Conservation (phyloP, 1,140 invertebrate genomes). For the Drosophila subpulchrella region DNA sequence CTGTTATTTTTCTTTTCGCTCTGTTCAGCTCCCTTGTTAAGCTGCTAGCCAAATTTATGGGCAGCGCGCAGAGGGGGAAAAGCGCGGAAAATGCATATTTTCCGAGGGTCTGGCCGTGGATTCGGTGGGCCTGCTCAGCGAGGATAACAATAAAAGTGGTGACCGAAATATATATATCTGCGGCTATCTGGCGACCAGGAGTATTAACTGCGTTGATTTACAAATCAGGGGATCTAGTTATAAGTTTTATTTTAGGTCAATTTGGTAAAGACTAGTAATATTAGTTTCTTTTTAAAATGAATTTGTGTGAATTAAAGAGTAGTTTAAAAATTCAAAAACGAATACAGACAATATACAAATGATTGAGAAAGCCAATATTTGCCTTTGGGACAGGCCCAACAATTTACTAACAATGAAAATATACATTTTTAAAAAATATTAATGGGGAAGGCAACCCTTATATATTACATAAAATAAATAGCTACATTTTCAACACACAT, state of each 20-base stretch:
- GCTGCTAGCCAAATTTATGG: conserved; percentile 56
- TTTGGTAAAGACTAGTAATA: no score
- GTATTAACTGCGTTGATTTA: neutral
- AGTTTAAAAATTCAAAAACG: no score
- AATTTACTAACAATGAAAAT: no score
- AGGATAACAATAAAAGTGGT: conserved; percentile 44
- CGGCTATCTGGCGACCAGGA: neutral
- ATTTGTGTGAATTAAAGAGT: no score
- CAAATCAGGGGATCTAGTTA: conserved; percentile 1
- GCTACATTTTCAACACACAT: no score
- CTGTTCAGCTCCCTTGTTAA: conserved; percentile 42
- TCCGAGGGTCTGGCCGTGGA: neutral
- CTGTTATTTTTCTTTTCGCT: neutral
- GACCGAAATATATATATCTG: conserved; percentile 24
- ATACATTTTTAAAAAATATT: no score
- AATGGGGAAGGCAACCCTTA: no score
- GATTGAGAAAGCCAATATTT: no score
- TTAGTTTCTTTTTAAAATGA: no score
- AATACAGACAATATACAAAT: no score
- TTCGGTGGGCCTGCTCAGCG: conserved; percentile 24
- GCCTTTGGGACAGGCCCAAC: neutral
- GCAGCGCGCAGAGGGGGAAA: conserved; percentile 9
- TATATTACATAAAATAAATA: no score
- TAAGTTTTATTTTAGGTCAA: neutral
- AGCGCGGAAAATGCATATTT: conserved; percentile 26